Evolutionary conservation across 2,888 invertebrate species (phyloP).

Genomic region (Phyllotreta cruciferae): DNA sequence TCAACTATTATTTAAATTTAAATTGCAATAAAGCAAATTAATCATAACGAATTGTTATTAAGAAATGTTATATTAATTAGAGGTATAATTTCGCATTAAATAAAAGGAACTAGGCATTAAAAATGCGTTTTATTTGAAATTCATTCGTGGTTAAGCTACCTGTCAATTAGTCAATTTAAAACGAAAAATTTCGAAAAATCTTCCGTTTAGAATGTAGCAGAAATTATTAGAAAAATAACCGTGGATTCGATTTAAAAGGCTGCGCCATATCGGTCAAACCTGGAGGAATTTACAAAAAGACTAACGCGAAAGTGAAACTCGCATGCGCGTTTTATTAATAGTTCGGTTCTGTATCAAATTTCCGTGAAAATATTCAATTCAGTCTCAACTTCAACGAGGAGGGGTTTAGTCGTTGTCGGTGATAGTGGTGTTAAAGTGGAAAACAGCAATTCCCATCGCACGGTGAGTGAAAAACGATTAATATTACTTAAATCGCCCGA

Average conservation of each 20-base stretch:
- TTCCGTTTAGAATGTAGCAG: too few relatives aligned
- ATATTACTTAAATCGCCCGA: constrained; percentile 1
- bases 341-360: constrained; percentile 50
- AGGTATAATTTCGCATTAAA: too few relatives aligned
- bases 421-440: constrained; percentile 22
- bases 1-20: too few relatives aligned
- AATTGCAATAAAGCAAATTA: too few relatives aligned
- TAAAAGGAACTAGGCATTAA: too few relatives aligned
- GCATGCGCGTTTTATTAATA: constrained; percentile 49
- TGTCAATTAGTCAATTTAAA: too few relatives aligned
- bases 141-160: too few relatives aligned
- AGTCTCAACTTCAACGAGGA: constrained; percentile 43
- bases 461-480: constrained; percentile 38
- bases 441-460: constrained; percentile 28
- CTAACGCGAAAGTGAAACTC: constrained; percentile 21
- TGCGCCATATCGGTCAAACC: constrained; percentile 18
- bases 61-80: too few relatives aligned
- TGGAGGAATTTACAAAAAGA: constrained; percentile 30
- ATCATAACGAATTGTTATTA: too few relatives aligned
- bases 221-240: too few relatives aligned
- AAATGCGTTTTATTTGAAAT: too few relatives aligned
- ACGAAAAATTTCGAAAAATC: too few relatives aligned
- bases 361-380: constrained; percentile 47
- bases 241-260: neutral
- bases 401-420: constrained; percentile 43